A percentile compares a stretch with the other conserved stretches of the same genome.
phyloP scores from a whole-genome alignment of 2,113 vertebrate genomes.

The Pedionomus torquatus region DNA sequence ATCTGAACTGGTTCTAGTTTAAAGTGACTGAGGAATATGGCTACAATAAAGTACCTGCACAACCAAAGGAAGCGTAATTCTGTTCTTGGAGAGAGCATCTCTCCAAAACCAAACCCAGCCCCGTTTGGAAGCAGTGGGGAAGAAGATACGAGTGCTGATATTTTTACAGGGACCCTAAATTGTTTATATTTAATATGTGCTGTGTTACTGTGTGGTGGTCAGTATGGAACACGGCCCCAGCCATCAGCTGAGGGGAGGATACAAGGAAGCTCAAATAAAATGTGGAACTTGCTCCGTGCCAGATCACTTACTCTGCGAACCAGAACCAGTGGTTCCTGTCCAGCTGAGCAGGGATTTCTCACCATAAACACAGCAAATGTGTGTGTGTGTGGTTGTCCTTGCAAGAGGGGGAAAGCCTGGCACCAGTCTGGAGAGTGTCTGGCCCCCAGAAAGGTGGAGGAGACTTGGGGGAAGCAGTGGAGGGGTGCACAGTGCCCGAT shows the following conservation, averaged over 20 bases:
- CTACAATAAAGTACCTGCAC: not conserved
- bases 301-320: not conserved
- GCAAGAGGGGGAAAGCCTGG: not conserved
- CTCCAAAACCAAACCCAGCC: not conserved
- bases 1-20: not conserved
- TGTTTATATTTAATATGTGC: not conserved
- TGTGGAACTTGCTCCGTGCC: not conserved
- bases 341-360: not conserved
- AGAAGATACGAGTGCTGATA: not conserved
- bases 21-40: not conserved
- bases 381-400: not conserved
- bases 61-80: not conserved
- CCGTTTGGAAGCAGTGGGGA: fast-evolving
- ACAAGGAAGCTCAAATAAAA: not conserved
- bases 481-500: fast-evolving
- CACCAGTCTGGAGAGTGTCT: not conserved
- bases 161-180: not conserved
- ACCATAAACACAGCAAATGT: not conserved
- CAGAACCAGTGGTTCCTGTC: not conserved
- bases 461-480: not conserved
- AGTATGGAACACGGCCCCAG: not conserved
- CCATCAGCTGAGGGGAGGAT: not conserved
- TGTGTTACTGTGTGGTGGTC: fast-evolving
- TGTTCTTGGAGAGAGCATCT: not conserved
- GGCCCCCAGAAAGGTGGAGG: not conserved